Percentiles rank a stretch among this genome's conserved stretches.
phyloP scores from a whole-genome alignment of 2,797 vertebrate species.

The Semaprochilodus insignis region DNA sequence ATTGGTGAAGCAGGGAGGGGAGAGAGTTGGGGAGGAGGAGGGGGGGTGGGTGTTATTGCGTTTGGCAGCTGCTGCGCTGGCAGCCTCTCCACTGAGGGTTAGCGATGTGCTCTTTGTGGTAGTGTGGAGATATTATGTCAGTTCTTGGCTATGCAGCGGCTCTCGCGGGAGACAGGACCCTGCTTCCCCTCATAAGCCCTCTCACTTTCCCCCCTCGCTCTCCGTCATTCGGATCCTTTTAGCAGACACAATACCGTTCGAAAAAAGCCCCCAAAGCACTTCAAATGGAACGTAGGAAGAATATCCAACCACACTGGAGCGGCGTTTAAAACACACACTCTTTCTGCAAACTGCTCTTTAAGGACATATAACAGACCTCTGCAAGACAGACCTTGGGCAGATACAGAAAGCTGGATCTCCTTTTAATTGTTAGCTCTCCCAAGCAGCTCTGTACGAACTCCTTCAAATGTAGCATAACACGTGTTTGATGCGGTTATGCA shows the following conservation, averaged over 20 bases:
- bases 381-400: conserved; percentile 8
- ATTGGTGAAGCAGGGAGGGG: conserved; percentile 78
- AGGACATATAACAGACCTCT: conserved; percentile 32
- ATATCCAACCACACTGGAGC: conserved; percentile 37
- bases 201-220: conserved; percentile 47
- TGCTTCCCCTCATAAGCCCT: conserved; percentile 58
- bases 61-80: conserved; percentile 82
- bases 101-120: conserved; percentile 83
- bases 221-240: conserved; percentile 53
- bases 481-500: background rate
- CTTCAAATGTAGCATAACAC: background rate
- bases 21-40: conserved; percentile 58
- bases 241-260: conserved; percentile 49
- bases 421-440: conserved; percentile 20
- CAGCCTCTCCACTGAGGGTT: conserved; percentile 67
- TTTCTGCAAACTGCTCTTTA: conserved; percentile 23
- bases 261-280: conserved; percentile 32
- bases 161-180: conserved; percentile 65
- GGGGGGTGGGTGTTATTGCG: conserved; percentile 84
- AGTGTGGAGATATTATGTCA: conserved; percentile 86
- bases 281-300: conserved; percentile 41
- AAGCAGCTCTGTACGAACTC: background rate
- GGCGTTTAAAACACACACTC: conserved; percentile 24
- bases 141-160: conserved; percentile 84
- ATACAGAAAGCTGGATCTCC: conserved; percentile 22